Percentiles rank a stretch among this genome's conserved stretches.
Conservation (phyloP, 1,140 invertebrate species). For the Cydia fagiglandana region DNA sequence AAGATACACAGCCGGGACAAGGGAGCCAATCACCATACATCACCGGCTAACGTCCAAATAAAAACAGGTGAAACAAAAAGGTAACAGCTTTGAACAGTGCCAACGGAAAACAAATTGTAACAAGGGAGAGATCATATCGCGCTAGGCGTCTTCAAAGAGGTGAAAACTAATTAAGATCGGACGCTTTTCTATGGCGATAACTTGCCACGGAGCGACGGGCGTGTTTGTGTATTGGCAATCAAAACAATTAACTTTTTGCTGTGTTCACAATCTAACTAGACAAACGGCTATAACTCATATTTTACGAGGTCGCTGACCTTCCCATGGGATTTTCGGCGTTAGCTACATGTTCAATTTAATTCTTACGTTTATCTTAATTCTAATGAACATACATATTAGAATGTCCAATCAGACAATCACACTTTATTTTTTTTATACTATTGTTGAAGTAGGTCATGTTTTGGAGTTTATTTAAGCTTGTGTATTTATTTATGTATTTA, state of each 20-base stretch:
- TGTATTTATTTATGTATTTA: too few species aligned
- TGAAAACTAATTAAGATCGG: slow-evolving; percentile 79
- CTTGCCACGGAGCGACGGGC: slow-evolving; percentile 63
- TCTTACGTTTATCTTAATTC: slow-evolving; percentile 37
- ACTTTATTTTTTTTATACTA: neutral
- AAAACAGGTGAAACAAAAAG: slow-evolving; percentile 71
- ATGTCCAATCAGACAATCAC: neutral
- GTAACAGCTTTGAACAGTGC: slow-evolving; percentile 58
- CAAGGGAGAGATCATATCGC: slow-evolving; percentile 73
- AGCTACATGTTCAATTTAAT: slow-evolving; percentile 24
- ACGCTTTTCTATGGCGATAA: slow-evolving; percentile 76
- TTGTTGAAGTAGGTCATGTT: neutral
- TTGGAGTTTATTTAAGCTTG: neutral
- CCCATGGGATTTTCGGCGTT: slow-evolving; percentile 34
- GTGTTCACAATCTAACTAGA: slow-evolving; percentile 59
- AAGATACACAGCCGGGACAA: slow-evolving; percentile 70
- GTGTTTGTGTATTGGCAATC: slow-evolving; percentile 73
- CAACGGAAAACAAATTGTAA: slow-evolving; percentile 76
- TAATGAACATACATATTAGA: neutral
- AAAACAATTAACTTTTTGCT: slow-evolving; percentile 79
- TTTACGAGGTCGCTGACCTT: slow-evolving; percentile 47
- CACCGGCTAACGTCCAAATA: slow-evolving; percentile 65
- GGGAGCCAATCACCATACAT: slow-evolving; percentile 77
- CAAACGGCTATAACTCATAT: slow-evolving; percentile 55
- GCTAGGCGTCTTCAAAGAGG: slow-evolving; percentile 75